Base-by-base conservation (phyloP, 1,140 invertebrate species). In the Pristionchus pacificus region DNA sequence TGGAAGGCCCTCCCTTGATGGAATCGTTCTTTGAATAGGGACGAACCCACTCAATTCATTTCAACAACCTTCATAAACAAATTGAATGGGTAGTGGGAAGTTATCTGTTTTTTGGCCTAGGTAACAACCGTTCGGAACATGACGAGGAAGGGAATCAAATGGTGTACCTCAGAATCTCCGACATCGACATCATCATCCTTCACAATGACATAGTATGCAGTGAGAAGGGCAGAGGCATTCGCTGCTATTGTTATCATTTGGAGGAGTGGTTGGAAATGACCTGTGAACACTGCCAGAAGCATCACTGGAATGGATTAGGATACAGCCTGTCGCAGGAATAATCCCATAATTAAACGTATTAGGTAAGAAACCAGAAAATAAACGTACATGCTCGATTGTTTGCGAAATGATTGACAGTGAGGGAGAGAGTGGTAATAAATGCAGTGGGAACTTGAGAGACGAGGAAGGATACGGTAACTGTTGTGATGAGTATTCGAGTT, bases 131-230 rank as follows among this genome's bases (percentile, higher is more conserved):
- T 24, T 49, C 49, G 15, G 19, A 55, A 33, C 60, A 28, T 28
- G 28, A 33, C 27, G n/a, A 15, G 6, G 33, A 28, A 10, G 6
- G 28, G 78, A 15, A 59, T 72, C 63, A 79, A 58, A 80, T 76
- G 14, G 76, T 79, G 6, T 6, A 49, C 38, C 38, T 49, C 38
- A 15, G 74, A 78, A 61, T 82, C 79, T 27, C 79, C 79, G 33
- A 81, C 79, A 63, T 83, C 80, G 49, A 81, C 71, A 38, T 82
- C 80, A 60, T 82, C 80, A 60, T 82, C 80, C 68, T 82, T 82
- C 1, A 82, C 80, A 69, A 82, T 82, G 25, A 82, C 82, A 74
- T 82, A 82, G 49, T 84, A 82, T 0, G 83, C 80, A 65, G 82
- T 84, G 59, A 82, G 58, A 29, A 82, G 69, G 57, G 79, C 78